These are phyloP conservation scores for Heterocephalus glaber DNA, from an alignment of 2,113 vertebrate species.

Conservation along the genomic window DNA sequence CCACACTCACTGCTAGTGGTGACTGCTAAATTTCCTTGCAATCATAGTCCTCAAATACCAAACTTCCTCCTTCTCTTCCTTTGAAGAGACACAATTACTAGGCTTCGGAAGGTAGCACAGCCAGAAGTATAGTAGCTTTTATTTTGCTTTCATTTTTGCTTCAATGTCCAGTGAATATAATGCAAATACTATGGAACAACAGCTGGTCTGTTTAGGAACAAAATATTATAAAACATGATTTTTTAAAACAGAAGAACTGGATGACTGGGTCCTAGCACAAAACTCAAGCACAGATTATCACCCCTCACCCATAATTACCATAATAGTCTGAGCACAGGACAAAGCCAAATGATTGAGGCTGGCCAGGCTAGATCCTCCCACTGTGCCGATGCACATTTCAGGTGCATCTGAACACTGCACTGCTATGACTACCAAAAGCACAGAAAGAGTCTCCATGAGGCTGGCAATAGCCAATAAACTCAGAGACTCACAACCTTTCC, in stretches of 20 bases:
- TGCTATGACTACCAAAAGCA: background rate
- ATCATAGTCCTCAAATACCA: background rate
- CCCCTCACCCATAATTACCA: conserved; percentile 37
- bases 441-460: background rate
- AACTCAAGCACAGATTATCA: conserved; percentile 52
- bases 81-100: background rate
- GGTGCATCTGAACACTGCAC: background rate
- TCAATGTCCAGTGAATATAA: background rate
- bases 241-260: background rate
- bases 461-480: background rate
- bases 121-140: background rate
- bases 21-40: background rate
- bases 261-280: conserved; percentile 29
- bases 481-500: background rate
- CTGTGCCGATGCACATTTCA: background rate
- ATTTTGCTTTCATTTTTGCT: conserved; percentile 46
- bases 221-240: conserved; percentile 48
- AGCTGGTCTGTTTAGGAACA: conserved; percentile 64
- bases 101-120: background rate
- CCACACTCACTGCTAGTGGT: background rate
- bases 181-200: conserved; percentile 14
- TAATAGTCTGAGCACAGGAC: conserved; percentile 16
- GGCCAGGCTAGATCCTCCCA: background rate
- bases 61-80: background rate
- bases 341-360: conserved; percentile 12